These are phyloP conservation scores for Tolypeutes matacus DNA, from an alignment of 2,797 vertebrate genomes.

Conservation along the genomic window DNA sequence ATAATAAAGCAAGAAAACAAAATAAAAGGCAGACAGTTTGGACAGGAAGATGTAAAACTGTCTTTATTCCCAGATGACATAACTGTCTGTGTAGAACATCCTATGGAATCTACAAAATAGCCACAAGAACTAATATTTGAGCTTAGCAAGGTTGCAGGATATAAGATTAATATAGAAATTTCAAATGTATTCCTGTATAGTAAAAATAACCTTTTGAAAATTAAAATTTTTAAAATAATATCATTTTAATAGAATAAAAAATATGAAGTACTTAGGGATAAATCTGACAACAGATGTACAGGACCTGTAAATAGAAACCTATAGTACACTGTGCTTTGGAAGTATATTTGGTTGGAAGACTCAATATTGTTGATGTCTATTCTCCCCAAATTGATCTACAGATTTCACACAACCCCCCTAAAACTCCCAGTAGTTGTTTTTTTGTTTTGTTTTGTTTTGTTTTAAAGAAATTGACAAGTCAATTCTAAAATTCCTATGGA, in stretches of 20 bases:
- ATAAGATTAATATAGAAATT: neutral
- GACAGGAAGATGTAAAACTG: neutral
- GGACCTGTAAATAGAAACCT: neutral
- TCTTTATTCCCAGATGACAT: neutral
- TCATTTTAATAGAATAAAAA: neutral
- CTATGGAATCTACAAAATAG: neutral
- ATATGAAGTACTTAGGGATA: neutral
- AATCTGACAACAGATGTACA: neutral
- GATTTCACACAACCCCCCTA: neutral
- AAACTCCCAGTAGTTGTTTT: neutral
- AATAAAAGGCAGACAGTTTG: neutral
- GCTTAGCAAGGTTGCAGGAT: neutral
- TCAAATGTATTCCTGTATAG: neutral
- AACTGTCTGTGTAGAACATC: neutral
- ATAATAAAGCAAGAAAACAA: neutral
- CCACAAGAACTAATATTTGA: neutral
- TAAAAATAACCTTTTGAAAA: neutral
- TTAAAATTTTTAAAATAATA: neutral
- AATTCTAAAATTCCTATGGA: neutral
- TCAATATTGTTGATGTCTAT: neutral
- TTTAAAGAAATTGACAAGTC: neutral
- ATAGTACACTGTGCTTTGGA: neutral
- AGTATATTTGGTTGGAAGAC: neutral
- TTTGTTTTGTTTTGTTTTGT: too few relatives aligned
- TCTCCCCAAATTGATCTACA: neutral